Evolutionary conservation across 2,797 vertebrate genomes (phyloP), one percentile per base, ranked within the genome.

Genomic region (Xyrichtys novacula): DNA sequence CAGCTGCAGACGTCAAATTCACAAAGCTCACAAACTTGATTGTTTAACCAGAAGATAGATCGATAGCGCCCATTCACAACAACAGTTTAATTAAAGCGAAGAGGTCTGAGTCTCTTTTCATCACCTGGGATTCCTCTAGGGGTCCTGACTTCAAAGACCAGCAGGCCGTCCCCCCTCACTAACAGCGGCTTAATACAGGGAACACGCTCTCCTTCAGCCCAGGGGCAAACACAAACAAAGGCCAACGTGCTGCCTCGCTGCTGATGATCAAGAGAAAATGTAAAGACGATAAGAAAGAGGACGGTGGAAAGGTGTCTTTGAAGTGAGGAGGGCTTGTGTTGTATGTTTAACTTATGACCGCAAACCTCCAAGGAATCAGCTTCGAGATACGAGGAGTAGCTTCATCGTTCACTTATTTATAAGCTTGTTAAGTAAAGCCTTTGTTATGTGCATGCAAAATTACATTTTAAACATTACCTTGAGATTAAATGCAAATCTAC

Each of bases 131-230:
- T 31, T 48, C 12, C 48, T 44, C 43, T 2, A 4, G 72, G 61
- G 60, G 55, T 23, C 48, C 49, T 38, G 56, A 83, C 76, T 77
- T 88, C 76, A 86, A 76, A 86, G 46, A 22, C 26, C 29, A 29
- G 36, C 6, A 16, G 16, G 15, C 42, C 53, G 7, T 19, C 23
- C 53, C 31, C 53, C 34, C 19, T n/a, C 17, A 55, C 50, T 55
- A 34, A 58, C 2, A 3, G 11, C 16, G 40, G 46, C 25, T 59
- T 61, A 70, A 66, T 44, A 54, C 78, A 76, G 65, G 25, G 50
- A 76, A 68, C 62, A 6, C 15, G n/a, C 49, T 25, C 9, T 10
- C 17, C 47, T n/a, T 25, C 15, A 39, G 67, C 82, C 60, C 19
- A 15, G 8, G 74, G 80, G 70, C 65, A 65, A 78, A 57, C 57